These are phyloP conservation scores for Urocitellus parryii DNA, from an alignment of 2,113 vertebrate species.

Conservation along the genomic window DNA sequence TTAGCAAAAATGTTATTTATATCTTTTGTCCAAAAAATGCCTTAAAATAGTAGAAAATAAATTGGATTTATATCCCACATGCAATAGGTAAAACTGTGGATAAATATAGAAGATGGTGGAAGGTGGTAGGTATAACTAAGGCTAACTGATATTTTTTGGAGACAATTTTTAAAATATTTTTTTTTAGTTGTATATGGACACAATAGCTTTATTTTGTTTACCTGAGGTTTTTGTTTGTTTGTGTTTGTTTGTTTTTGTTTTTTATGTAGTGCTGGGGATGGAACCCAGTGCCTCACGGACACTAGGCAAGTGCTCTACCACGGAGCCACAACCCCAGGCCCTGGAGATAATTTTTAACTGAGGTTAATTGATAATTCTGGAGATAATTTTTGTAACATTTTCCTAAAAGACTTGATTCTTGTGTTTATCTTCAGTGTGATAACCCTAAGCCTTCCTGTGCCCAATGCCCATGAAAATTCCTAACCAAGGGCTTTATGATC, in stretches of 20 bases:
- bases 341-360: not conserved
- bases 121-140: not conserved
- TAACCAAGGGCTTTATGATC: not conserved
- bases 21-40: conserved; percentile 20
- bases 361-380: not conserved
- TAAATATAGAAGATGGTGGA: not conserved
- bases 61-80: not conserved
- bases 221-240: too few species aligned
- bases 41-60: conserved; percentile 52
- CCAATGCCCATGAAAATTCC: not conserved
- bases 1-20: not conserved
- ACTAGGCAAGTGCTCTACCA: too few species aligned
- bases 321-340: too few species aligned
- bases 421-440: not conserved
- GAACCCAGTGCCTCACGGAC: too few species aligned
- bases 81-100: not conserved
- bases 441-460: not conserved
- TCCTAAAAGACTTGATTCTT: not conserved
- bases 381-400: conserved; percentile 3
- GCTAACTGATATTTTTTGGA: not conserved
- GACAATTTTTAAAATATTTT: not conserved
- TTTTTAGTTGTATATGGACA: not conserved
- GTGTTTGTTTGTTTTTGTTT: too few species aligned
- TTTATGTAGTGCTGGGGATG: too few species aligned
- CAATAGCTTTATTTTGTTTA: too few species aligned